Percentiles rank a stretch among this genome's conserved stretches.
phyloP scores from a whole-genome alignment of 2,113 vertebrate genomes.

The Engystomops pustulosus region DNA sequence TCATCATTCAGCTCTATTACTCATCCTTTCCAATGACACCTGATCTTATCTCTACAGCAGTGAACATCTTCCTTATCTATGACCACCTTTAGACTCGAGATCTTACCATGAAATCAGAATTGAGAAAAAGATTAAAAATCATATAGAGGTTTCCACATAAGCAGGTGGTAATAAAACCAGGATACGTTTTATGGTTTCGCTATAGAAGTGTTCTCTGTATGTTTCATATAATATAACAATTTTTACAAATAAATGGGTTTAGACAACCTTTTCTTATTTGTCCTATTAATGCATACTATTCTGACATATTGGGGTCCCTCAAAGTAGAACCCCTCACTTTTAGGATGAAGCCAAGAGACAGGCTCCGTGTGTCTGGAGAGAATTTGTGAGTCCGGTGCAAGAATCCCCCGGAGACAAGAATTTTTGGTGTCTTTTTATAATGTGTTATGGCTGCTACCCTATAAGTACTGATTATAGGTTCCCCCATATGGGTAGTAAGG shows the following conservation, averaged over 20 bases:
- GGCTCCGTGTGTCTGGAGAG: too few relatives aligned
- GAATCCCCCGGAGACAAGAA: too few relatives aligned
- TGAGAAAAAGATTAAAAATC: conserved; percentile 3
- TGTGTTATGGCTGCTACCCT: too few relatives aligned
- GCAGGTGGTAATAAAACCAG: neutral
- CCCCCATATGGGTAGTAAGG: too few relatives aligned
- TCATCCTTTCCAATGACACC: conserved; percentile 25
- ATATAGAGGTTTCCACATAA: neutral
- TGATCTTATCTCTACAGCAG: conserved; percentile 27
- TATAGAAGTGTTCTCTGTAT: neutral
- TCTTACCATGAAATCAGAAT: conserved; percentile 17
- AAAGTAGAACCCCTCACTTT: too few relatives aligned
- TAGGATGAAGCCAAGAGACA: too few relatives aligned
- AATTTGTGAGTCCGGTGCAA: too few relatives aligned
- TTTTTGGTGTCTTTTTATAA: too few relatives aligned
- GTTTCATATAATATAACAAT: neutral
- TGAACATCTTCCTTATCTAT: conserved; percentile 29
- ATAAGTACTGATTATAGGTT: too few relatives aligned
- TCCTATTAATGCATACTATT: too few relatives aligned
- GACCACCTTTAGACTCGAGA: conserved; percentile 9
- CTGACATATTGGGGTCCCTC: too few relatives aligned
- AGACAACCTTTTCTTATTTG: neutral
- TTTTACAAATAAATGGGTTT: neutral
- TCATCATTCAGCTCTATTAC: conserved; percentile 39
- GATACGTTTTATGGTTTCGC: neutral